Evolutionary conservation across 1,140 invertebrate species (phyloP).

Genomic region (Thaumatotibia leucotreta): DNA sequence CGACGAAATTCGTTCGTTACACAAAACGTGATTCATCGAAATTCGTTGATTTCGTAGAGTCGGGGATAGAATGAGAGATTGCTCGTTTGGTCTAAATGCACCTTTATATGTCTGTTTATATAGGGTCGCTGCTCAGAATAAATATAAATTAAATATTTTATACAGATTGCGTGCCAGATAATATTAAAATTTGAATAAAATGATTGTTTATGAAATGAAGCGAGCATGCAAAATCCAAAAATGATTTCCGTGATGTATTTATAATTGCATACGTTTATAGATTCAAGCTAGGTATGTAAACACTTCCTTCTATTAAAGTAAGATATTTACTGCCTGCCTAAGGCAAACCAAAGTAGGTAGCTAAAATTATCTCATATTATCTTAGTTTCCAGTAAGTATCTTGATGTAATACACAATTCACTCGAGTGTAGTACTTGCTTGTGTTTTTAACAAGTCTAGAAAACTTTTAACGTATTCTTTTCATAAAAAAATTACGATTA

Average conservation of each 20-base stretch:
- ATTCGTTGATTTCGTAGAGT: too few relatives aligned
- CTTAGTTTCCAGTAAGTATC: not conserved
- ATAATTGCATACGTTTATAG: not conserved
- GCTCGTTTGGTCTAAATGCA: too few relatives aligned
- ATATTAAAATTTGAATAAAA: not conserved
- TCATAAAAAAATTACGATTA: too few relatives aligned
- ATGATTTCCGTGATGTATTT: not conserved
- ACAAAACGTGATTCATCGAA: too few relatives aligned
- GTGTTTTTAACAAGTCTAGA: too few relatives aligned
- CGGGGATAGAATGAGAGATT: too few relatives aligned
- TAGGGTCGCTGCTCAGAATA: too few relatives aligned
- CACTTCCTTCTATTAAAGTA: not conserved
- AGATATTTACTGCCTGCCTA: not conserved
- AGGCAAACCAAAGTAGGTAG: not conserved
- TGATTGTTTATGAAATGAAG: not conserved
- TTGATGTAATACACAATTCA: not conserved
- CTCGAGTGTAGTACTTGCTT: not conserved
- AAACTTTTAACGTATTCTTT: too few relatives aligned
- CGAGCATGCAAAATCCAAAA: not conserved
- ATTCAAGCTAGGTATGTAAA: not conserved
- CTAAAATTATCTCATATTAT: conserved; percentile 6
- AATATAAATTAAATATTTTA: too few relatives aligned
- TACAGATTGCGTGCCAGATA: not conserved
- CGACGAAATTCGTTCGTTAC: too few relatives aligned
- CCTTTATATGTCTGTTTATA: too few relatives aligned